Evolutionary conservation across 2,113 vertebrate species (phyloP), one percentile per base, ranked within the genome.

Genomic region (Pterocles orientalis): DNA sequence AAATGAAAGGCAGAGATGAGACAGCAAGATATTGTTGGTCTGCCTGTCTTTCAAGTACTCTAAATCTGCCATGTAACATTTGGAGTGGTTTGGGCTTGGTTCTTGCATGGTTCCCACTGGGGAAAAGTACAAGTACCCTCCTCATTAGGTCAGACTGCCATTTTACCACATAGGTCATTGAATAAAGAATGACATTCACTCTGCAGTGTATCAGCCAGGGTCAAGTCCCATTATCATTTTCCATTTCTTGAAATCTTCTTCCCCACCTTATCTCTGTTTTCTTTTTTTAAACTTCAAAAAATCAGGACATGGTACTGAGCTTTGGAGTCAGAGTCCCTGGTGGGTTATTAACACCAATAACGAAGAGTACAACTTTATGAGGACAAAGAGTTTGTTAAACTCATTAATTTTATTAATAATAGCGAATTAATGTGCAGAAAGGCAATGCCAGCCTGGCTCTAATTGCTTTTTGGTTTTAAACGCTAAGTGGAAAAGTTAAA

Each of bases 361-460:
- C 89, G 91, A 97, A 96, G 95, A 97, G 88, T n/a, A 71, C 87
- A 95, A 90, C 86, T 97, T 95, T 90, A 92, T 3, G 65, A 97
- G 93, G 85, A 95, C 6, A 18, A 92, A 91, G 90, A 95, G 93
- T 96, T 97, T 95, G 94, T 95, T 97, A 94, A 97, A 96, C 71
- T 95, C 96, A 97, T 98, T 98, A 97, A 97, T 97, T 97, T 97
- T 97, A 92, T 83, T 96, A 95, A 92, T 97, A 97, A 97, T 90
- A 97, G 95, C 94, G 97, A 98, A 96, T 97, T 97, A 97, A 97
- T 86, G 93, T 90, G 89, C 92, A 95, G 93, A 94, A 96, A 94
- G 86, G 89, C 87, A 86, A 75, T 64, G 79, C 71, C 84, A 80
- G 84, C 83, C 78, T 58, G 70, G 51, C 76, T 66, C 79, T 94